phyloP scores from a whole-genome alignment of 1,140 invertebrate species.

The Halesus radiatus region DNA sequence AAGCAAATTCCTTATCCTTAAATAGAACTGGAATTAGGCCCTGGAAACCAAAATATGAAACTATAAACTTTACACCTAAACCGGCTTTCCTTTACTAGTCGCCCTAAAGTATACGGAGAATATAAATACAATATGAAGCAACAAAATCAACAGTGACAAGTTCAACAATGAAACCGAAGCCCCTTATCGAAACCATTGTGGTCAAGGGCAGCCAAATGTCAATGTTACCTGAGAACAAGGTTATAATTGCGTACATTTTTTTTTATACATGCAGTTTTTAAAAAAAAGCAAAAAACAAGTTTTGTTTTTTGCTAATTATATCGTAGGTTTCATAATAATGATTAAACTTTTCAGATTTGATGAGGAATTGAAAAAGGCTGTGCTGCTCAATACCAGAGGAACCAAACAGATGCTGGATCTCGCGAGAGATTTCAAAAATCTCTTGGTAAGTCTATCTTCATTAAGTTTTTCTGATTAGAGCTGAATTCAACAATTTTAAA shows the following conservation, averaged over 20 bases:
- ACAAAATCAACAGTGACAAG: not conserved
- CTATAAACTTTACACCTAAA: no score
- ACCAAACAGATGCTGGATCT: slow-evolving; percentile 82
- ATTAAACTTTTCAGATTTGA: slow-evolving; percentile 74
- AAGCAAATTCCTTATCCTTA: no score
- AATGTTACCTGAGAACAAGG: not conserved
- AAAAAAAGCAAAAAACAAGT: no score
- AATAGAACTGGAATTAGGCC: no score
- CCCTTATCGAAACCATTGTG: not conserved
- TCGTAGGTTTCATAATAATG: not conserved
- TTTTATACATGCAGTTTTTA: not conserved
- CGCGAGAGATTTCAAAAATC: slow-evolving; percentile 81
- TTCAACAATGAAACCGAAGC: not conserved
- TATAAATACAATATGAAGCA: no score
- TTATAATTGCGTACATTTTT: not conserved
- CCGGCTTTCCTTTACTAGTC: no score
- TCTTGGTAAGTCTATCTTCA: slow-evolving; percentile 68
- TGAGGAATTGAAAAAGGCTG: slow-evolving; percentile 80
- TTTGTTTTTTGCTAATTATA: not conserved
- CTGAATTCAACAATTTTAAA: no score
- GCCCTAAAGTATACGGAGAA: no score
- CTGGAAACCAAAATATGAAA: no score
- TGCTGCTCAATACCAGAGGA: slow-evolving; percentile 82
- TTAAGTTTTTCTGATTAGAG: no score
- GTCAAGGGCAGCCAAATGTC: not conserved